Evolutionary conservation across 2,797 vertebrate genomes (phyloP).

Genomic region (Protosalanx chinensis): DNA sequence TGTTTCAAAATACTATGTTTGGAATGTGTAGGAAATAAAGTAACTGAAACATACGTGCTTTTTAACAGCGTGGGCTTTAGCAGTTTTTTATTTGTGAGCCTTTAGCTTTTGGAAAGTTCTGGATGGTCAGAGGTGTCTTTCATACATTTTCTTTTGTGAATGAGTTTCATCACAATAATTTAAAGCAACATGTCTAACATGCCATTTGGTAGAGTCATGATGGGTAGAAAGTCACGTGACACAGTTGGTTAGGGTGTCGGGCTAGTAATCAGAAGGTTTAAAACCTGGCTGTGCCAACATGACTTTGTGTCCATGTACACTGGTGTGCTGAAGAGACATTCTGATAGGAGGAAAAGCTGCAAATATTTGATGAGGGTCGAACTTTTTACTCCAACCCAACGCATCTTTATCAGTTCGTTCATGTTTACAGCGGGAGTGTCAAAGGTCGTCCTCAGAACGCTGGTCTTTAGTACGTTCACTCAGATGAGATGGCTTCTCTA

Average conservation of each 20-base stretch:
- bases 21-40: slow-evolving; percentile 58
- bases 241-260: too few relatives aligned
- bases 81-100: neutral
- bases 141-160: too few relatives aligned
- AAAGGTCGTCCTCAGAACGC: neutral
- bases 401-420: neutral
- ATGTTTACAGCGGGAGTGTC: neutral
- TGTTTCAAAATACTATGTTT: slow-evolving; percentile 53
- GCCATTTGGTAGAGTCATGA: too few relatives aligned
- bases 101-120: neutral
- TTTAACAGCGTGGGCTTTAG: neutral
- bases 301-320: too few relatives aligned
- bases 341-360: neutral
- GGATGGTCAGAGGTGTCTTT: neutral
- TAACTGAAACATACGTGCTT: slow-evolving; percentile 3
- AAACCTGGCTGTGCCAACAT: too few relatives aligned
- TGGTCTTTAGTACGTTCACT: neutral
- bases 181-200: too few relatives aligned
- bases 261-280: too few relatives aligned
- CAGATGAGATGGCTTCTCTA: slow-evolving; percentile 61
- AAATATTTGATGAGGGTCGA: neutral
- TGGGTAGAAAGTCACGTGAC: too few relatives aligned
- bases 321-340: neutral
- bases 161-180: too few relatives aligned
- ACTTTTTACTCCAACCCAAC: neutral